Evolutionary conservation across 2,888 invertebrate species (phyloP), one percentile per base, ranked within the genome.

Genomic region (Panopea generosa): DNA sequence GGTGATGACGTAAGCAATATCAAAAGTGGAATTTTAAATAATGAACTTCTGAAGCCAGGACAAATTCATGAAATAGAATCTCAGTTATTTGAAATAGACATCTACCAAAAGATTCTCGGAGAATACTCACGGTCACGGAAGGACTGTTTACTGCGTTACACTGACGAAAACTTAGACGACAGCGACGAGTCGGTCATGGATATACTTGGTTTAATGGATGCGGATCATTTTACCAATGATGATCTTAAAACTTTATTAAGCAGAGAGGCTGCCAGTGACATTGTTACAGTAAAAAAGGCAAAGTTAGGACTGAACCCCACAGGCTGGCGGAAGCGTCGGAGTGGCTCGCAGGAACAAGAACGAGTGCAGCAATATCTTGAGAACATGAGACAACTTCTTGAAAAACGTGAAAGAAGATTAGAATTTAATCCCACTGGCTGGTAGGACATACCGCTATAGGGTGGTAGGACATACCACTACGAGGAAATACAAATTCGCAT

Each of bases 391-490:
- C 67, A 77, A 38, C 62, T 77, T 18, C 40, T 77, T 1, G 59
- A 77, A 20, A 77, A 77, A 49, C 56, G 77, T 27, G 61, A 77
- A 45, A 29, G 49, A 16, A 38, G 63, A 27, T 45, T 77, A 16
- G 60, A 71, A 24, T 77, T 77, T 63, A 77, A 77, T 18, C 77
- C 77, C 0, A 77, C 71, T 7, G 77, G 77, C 1, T 77, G 77
- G 77, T 77, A 56, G 45, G 33, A 33, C n/a, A 33, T 33, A 33
- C 33, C 33, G 33, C 33, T n/a, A n/a, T n/a, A n/a, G n/a, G n/a
- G n/a, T n/a, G n/a, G n/a, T n/a, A n/a, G n/a, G n/a, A n/a, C n/a
- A n/a, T n/a, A n/a, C n/a, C n/a, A n/a, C n/a, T n/a, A n/a, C n/a
- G n/a, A n/a, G n/a, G n/a, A n/a, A n/a, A n/a, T n/a, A n/a, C n/a